Percentiles rank a stretch among this genome's conserved stretches.
These are phyloP conservation scores for Aurelia aurita complex sp. Pacific DNA, from an alignment of 30 jellyfish, hydroid and myxozoan genomes.

Conservation along the genomic window DNA sequence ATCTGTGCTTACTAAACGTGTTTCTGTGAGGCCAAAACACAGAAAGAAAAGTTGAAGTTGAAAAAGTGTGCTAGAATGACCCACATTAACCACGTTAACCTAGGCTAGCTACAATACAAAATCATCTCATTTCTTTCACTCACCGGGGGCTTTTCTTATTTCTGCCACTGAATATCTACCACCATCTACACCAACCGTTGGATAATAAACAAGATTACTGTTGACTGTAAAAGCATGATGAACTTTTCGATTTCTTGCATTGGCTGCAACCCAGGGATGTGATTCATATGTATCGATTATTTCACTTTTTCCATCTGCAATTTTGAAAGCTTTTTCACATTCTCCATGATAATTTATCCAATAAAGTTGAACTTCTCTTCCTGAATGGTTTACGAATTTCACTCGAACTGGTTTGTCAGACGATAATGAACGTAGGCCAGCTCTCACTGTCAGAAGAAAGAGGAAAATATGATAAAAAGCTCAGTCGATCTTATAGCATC, in stretches of 20 bases:
- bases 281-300: constrained; percentile 92
- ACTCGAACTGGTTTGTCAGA: constrained; percentile 95
- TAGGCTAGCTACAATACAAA: too few species aligned
- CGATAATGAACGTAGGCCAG: constrained; percentile 91
- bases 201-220: constrained; percentile 84
- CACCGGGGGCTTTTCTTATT: constrained; percentile 85
- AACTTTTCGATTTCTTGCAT: constrained; percentile 91
- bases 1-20: too few species aligned
- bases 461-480: not conserved
- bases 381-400: constrained; percentile 95
- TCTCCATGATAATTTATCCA: constrained; percentile 95
- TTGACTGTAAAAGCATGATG: constrained; percentile 94
- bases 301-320: constrained; percentile 89
- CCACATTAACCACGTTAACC: too few species aligned
- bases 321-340: constrained; percentile 94
- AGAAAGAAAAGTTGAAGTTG: too few species aligned
- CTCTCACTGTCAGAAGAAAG: constrained; percentile 60
- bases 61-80: too few species aligned
- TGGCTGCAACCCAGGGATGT: constrained; percentile 99
- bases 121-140: not conserved
- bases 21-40: too few species aligned
- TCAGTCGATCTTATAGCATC: not conserved
- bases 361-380: constrained; percentile 93
- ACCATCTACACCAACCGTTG: constrained; percentile 84
- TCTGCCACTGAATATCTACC: constrained; percentile 89